Base-by-base conservation (phyloP, 2,113 vertebrate species). In the Cyprinus carpio region DNA sequence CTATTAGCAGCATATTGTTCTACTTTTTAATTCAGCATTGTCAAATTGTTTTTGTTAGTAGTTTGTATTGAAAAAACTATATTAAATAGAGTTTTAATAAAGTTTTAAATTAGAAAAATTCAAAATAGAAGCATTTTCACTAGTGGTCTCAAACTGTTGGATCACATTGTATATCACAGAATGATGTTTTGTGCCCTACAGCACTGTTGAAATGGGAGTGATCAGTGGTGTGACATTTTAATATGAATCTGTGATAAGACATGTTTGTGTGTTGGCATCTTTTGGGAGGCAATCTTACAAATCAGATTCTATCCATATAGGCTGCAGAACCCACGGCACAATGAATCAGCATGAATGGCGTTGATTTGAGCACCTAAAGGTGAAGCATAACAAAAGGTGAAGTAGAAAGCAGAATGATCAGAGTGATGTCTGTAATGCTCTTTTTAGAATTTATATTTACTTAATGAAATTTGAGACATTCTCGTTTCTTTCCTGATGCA, bases 201-300 rank as follows among this genome's bases (percentile, higher is more conserved):
- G 60, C 34, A 65, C 40, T 65, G 37, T n/a, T 46, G 60, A 64
- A 81, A 81, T 27, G 78, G 25, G 37, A 65, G n/a, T 65, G 78
- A 80, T n/a, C n/a, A n/a, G n/a, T n/a, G n/a, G n/a, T 80, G 58
- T 65, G 58, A 43, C 37, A 46, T 65, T 65, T 43, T 49, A 64
- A 64, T 81, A 65, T 81, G 16, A 65, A 34, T 69, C 25, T 51
- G 62, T 81, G 16, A 34, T 81, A 81, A 81, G 9, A 15, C 43
- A 51, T 51, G 43, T 69, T 51, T 69, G 34, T 81, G 60, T 29
- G 7, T 20, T 81, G 43, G 18, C 31, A 23, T 81, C 43, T 81
- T 69, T 64, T 64, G 78, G 58, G 15, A 43, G 13, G 12, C 58
- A 43, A 27, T 80, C n/a, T 80, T 65, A 46, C 37, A 43, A 64